A percentile compares a stretch with the other conserved stretches of the same genome.
Evolutionary conservation across 2,113 vertebrate genomes (phyloP).

Genomic region (Indri indri): DNA sequence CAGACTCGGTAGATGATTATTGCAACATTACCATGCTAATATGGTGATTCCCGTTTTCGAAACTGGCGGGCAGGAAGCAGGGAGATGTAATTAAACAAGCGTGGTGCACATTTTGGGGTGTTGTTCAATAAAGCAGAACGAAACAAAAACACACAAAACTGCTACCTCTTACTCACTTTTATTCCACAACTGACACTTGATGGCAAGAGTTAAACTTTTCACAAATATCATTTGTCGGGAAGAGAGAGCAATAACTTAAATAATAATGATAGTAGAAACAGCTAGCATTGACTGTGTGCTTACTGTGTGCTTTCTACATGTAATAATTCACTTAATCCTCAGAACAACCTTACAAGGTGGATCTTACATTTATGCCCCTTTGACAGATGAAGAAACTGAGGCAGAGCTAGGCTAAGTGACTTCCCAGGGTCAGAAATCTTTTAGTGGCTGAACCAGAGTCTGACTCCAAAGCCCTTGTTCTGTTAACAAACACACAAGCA

Average conservation of each 20-base stretch:
- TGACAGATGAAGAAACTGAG: constrained; percentile 20
- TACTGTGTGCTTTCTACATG: neutral
- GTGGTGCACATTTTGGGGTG: neutral
- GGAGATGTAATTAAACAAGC: constrained; percentile 70
- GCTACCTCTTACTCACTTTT: neutral
- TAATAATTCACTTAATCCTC: neutral
- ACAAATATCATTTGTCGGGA: no score
- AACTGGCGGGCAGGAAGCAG: constrained; percentile 58
- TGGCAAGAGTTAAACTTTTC: neutral
- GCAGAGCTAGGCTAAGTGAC: neutral
- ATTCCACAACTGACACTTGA: neutral
- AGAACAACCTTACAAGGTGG: neutral
- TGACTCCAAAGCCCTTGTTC: neutral
- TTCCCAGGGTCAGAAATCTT: neutral
- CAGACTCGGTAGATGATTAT: constrained; percentile 29
- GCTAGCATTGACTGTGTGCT: neutral
- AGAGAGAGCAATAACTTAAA: neutral
- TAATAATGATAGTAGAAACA: neutral
- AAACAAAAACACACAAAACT: neutral
- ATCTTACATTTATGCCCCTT: neutral
- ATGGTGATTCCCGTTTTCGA: constrained; percentile 43
- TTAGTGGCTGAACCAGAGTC: neutral
- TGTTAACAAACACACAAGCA: neutral
- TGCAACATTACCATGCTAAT: constrained; percentile 64
- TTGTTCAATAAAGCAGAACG: neutral